Base-by-base conservation (phyloP, 1,140 invertebrate species). In the Drosophila takahashii region DNA sequence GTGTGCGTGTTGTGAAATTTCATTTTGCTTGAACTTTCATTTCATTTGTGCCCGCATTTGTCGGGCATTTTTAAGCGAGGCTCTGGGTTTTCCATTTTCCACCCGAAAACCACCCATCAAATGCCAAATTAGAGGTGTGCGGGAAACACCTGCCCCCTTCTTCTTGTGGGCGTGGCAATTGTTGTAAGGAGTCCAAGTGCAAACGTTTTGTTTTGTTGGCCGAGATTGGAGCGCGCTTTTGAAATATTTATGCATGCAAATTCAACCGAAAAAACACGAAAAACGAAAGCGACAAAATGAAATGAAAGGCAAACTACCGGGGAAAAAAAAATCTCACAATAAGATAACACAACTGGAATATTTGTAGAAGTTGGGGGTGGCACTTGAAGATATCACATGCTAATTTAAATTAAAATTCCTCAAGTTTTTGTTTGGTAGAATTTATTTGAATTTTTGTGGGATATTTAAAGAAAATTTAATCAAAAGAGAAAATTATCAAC, bases 221-320 rank as follows among this genome's bases (percentile, higher is more conserved):
- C 50, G 64, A 70, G 66, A 70, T 70, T 70, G 66, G 64, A 70
- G 64, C 66, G 50, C 44, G 54, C 59, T 84, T 79, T 58, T 79
- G 57, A 79, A 83, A 83, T 84, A 83, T 83, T 83, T 83, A 79
- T 79, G 79, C 79, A 83, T 83, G 79, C 80, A 84, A 83, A 83
- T 84, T 70, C 64, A 74, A 44, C 54, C 58, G 53, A 53, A 69
- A 69, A 77, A 65, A 32, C 50, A 37, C n/a, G 54, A 51, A 69
- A 70, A 51, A 27, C 27, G 42, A 50, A 44, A 65, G 53, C 64
- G 37, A 53, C 44, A 29, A 59, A 75, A 48, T 29, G 60, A 69
- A 69, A 45, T 18, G 48, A 62, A 73, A 74, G 36, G 8, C 58
- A 74, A 64, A 51, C 47, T 37, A 32, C 13, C 34, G 42, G 34